phyloP scores from a whole-genome alignment of 53 echinoderm and acorn worm species.

The Actinopyga echinites region DNA sequence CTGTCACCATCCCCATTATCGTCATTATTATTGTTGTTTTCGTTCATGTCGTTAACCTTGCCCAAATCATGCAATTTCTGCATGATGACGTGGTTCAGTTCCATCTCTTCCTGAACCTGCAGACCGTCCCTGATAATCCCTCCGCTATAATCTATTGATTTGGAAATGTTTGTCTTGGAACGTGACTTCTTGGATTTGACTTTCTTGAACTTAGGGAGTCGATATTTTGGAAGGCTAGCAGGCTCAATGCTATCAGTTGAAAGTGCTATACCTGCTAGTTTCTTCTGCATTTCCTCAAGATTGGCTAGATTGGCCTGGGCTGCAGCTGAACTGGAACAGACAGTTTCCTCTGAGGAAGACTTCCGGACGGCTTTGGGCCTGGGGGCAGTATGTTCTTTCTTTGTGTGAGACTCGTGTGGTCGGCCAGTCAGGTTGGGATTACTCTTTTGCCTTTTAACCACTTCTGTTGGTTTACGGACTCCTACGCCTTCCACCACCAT shows the following conservation, averaged over 20 bases:
- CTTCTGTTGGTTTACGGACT: slow-evolving; percentile 68
- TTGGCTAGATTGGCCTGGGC: slow-evolving; percentile 56
- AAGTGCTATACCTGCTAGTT: slow-evolving; percentile 85
- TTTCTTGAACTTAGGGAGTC: slow-evolving; percentile 41
- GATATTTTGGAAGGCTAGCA: not conserved
- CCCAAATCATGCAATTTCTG: not conserved
- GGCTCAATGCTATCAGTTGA: slow-evolving; percentile 31
- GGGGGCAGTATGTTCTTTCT: slow-evolving; percentile 22
- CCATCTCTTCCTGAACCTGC: slow-evolving; percentile 56
- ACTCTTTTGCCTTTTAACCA: slow-evolving; percentile 76
- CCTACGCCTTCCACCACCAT: slow-evolving; percentile 69
- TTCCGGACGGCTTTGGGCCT: slow-evolving; percentile 41
- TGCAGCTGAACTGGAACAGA: slow-evolving; percentile 30
- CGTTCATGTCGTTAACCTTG: not conserved
- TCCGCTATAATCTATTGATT: slow-evolving; percentile 25
- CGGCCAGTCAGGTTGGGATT: slow-evolving; percentile 65
- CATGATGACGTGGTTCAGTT: slow-evolving; percentile 47
- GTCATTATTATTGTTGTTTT: slow-evolving; percentile 12
- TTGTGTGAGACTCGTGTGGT: slow-evolving; percentile 21
- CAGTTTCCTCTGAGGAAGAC: slow-evolving; percentile 38
- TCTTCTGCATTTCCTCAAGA: slow-evolving; percentile 89
- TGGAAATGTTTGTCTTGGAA: slow-evolving; percentile 37
- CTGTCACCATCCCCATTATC: not conserved
- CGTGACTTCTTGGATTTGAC: slow-evolving; percentile 44
- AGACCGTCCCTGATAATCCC: slow-evolving; percentile 54